Evolutionary conservation across 2,113 vertebrate species (phyloP), one percentile per base, ranked within the genome.

Genomic region (Meles meles): DNA sequence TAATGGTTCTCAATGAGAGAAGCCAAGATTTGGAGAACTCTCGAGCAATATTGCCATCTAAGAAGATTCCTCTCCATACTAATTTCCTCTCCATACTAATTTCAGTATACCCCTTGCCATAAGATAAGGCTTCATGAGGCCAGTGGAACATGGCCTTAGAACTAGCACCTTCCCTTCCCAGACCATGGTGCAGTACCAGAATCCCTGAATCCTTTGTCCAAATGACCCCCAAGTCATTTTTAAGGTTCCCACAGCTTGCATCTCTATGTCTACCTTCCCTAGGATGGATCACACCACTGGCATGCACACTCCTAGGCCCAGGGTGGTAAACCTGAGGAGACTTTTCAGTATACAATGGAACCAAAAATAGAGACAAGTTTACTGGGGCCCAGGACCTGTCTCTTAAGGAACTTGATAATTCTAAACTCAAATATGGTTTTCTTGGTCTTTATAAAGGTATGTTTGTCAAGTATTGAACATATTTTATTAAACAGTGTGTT

Each of bases 251-350:
- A 2, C 1, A 67, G 15, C 0, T 4, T 18, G 69, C 84, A 27
- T 37, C n/a, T 81, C 17, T n/a, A 27, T 25, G 21, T 82, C 8
- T 71, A 0, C 34, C 13, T 2, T 63, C 31, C 27, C 37, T 5
- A 2, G 7, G 7, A 21, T n/a, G 0, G 23, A 61, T 2, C 34
- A 4, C 6, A 42, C 8, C 7, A 34, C 3, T 3, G 2, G 9
- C 12, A 6, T 9, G 13, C 29, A 71, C 17, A 39, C 2, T 21
- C 9, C 34, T 17, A 27, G 12, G 1, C 20, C 20, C 1, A 15
- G 4, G 15, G 6, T 12, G 8, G 20, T n/a, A 11, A 4, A 31
- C 12, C 1, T 42, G 13, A 27, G 52, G 23, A 23, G 29, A 37
- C 39, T 77, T 55, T 15, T 31, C 31, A 31, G 59, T 34, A 29